These are phyloP conservation scores for Agrochola circellaris DNA, from an alignment of 2,888 invertebrate genomes.

Conservation along the genomic window DNA sequence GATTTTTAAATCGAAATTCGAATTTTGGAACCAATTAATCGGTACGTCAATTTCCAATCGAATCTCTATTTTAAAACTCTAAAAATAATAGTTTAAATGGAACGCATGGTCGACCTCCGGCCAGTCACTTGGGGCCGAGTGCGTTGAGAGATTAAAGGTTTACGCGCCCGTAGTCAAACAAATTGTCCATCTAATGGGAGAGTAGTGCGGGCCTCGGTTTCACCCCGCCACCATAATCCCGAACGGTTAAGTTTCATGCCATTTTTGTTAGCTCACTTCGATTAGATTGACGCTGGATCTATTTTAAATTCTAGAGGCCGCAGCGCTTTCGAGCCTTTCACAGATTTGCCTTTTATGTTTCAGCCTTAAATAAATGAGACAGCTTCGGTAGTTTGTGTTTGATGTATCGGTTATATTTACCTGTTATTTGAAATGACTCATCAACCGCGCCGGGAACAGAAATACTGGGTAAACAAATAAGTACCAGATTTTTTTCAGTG, in stretches of 20 bases:
- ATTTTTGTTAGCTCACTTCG: constrained; percentile 71
- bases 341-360: neutral
- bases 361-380: constrained; percentile 16
- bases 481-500: too few relatives aligned
- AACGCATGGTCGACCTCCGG: constrained; percentile 55
- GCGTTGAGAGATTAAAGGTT: constrained; percentile 83
- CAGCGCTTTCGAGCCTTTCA: constrained; percentile 2
- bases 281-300: constrained; percentile 66
- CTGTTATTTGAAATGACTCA: neutral
- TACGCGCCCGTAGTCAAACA: constrained; percentile 82
- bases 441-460: neutral
- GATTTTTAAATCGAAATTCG: constrained; percentile 32
- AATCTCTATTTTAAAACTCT: constrained; percentile 57
- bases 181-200: constrained; percentile 85
- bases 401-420: neutral
- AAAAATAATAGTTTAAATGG: constrained; percentile 60
- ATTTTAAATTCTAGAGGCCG: constrained; percentile 44
- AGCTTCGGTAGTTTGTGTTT: neutral
- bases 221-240: constrained; percentile 73
- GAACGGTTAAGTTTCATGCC: constrained; percentile 71
- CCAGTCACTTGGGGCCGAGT: constrained; percentile 73
- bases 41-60: constrained; percentile 52
- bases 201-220: constrained; percentile 75
- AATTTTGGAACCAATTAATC: constrained; percentile 46
- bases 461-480: neutral